These are phyloP conservation scores for Apis cerana DNA, from an alignment of 1,140 invertebrate genomes.

Conservation along the genomic window DNA sequence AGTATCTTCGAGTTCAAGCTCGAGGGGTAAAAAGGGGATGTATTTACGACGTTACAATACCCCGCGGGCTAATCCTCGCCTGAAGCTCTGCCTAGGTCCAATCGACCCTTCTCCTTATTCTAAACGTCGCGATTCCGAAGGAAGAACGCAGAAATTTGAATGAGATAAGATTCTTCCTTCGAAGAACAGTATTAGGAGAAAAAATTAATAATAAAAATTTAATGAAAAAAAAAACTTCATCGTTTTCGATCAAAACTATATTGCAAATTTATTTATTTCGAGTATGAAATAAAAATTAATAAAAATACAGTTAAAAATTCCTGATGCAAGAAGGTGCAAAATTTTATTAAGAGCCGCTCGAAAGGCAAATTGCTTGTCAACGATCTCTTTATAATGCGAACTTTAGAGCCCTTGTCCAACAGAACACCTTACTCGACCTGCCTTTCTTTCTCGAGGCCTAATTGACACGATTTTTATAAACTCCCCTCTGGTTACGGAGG, in stretches of 20 bases:
- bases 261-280: no score
- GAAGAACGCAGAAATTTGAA: slow-evolving; percentile 47
- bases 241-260: neutral
- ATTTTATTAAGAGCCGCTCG: slow-evolving; percentile 28
- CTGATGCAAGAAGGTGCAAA: slow-evolving; percentile 6
- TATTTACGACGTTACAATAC: slow-evolving; percentile 82
- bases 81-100: slow-evolving; percentile 64
- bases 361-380: slow-evolving; percentile 60
- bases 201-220: no score
- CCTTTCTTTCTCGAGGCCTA: slow-evolving; percentile 66
- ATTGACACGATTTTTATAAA: slow-evolving; percentile 76
- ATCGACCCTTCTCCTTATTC: slow-evolving; percentile 69
- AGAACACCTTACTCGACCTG: slow-evolving; percentile 53
- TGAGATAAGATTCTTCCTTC: slow-evolving; percentile 2
- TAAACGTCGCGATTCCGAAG: slow-evolving; percentile 66
- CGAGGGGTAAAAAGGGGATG: slow-evolving; percentile 68
- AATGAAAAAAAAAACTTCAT: no score
- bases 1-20: slow-evolving; percentile 59
- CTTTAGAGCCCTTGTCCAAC: slow-evolving; percentile 55
- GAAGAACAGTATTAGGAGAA: no score
- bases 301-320: neutral
- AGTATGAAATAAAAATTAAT: neutral
- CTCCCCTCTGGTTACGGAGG: slow-evolving; percentile 63
- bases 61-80: slow-evolving; percentile 79
- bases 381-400: slow-evolving; percentile 64